These are phyloP conservation scores for Hanleya hanleyi DNA, from an alignment of 2,888 invertebrate species.

Conservation along the genomic window DNA sequence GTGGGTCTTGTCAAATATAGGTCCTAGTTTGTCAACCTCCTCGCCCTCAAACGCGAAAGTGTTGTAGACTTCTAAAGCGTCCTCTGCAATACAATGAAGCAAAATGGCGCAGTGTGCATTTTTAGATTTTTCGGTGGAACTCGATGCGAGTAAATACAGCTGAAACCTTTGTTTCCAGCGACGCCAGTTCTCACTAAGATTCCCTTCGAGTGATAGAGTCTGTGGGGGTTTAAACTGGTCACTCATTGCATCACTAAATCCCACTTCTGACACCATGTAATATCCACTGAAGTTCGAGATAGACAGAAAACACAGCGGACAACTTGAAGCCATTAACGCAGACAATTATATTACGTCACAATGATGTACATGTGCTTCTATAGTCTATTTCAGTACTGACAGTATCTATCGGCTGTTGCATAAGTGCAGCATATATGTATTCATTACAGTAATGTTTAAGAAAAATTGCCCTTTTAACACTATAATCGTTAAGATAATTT, in stretches of 20 bases:
- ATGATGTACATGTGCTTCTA: no score
- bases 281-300: no score
- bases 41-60: constrained; percentile 12
- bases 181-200: constrained; percentile 10
- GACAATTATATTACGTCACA: no score
- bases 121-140: constrained; percentile 1
- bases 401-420: no score
- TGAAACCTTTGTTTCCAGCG: constrained; percentile 19
- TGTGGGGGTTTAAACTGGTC: not conserved
- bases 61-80: constrained; percentile 25
- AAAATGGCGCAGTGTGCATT: constrained; percentile 14
- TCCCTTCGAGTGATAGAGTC: not conserved
- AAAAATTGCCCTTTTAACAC: no score
- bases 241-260: not conserved
- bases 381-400: no score
- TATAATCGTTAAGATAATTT: no score
- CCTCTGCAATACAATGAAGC: constrained; percentile 19
- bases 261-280: not conserved
- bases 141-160: constrained; percentile 16
- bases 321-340: no score
- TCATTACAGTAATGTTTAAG: no score
- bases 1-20: constrained; percentile 9
- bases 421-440: no score
- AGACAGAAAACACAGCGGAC: no score
- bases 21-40: constrained; percentile 7